phyloP scores from a whole-genome alignment of 2,113 vertebrate genomes.

The Rattus rattus region DNA sequence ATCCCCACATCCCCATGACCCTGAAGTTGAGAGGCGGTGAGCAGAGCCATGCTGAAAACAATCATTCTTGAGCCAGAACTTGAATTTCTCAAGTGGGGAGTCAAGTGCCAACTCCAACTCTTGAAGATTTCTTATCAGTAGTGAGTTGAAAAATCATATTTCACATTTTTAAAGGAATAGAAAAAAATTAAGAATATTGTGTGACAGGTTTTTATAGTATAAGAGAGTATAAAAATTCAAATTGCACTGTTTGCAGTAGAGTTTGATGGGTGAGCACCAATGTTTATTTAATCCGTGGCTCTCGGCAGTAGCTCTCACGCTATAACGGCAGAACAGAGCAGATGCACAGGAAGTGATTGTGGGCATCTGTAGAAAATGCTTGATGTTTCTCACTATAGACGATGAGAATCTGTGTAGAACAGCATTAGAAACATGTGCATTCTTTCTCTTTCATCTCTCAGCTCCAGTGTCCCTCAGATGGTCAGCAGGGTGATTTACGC shows the following conservation, averaged over 20 bases:
- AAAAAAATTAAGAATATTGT: not conserved
- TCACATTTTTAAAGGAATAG: not conserved
- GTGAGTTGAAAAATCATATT: not conserved
- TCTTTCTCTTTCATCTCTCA: not conserved
- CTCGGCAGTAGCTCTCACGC: not conserved
- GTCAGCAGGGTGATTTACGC: not conserved
- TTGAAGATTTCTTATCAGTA: not conserved
- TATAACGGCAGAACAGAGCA: accelerated
- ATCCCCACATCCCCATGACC: not conserved
- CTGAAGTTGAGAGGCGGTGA: not conserved
- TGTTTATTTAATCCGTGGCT: not conserved
- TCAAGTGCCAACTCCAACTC: not conserved
- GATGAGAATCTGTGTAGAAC: not conserved
- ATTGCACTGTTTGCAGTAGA: not conserved
- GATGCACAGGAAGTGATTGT: no score
- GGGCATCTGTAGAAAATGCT: not conserved
- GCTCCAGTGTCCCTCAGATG: not conserved
- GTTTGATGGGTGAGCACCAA: not conserved
- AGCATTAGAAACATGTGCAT: not conserved
- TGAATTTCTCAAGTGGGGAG: not conserved
- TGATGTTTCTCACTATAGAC: not conserved
- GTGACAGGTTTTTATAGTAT: not conserved
- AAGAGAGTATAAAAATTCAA: not conserved
- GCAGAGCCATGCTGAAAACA: not conserved
- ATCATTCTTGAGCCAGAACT: not conserved